Percentiles rank a stretch among this genome's conserved stretches.
Conservation (phyloP, 2,113 vertebrate genomes). For the Atrichornis clamosus region DNA sequence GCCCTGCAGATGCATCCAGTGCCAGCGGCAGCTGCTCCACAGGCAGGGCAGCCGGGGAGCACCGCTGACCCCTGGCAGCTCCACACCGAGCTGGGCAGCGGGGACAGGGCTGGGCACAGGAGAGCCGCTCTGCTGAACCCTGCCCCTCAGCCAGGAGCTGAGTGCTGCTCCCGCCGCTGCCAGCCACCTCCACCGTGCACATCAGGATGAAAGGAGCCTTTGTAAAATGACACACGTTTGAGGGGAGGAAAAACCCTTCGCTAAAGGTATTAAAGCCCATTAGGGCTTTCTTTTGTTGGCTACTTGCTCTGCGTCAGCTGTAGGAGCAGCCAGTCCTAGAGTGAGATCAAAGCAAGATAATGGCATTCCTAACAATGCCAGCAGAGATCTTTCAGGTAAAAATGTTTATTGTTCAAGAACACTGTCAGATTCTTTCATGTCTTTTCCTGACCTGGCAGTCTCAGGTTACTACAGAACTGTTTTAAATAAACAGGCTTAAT, state of each 20-base stretch:
- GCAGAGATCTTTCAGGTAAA: conserved; percentile 2
- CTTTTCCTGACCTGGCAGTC: neutral
- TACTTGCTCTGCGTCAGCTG: neutral
- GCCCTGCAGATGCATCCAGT: neutral
- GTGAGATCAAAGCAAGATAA: conserved; percentile 19
- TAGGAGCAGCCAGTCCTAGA: neutral
- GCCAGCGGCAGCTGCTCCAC: neutral
- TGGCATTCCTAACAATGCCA: neutral
- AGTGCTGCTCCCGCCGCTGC: neutral
- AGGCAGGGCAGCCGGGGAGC: neutral
- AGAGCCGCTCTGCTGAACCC: neutral
- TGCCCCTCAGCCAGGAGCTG: neutral
- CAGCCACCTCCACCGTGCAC: neutral
- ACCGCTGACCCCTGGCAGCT: neutral
- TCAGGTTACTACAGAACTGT: neutral
- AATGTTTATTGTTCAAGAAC: neutral
- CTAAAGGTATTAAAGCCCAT: neutral
- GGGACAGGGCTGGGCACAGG: neutral
- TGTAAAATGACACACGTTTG: neutral
- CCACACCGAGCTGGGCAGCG: accelerated
- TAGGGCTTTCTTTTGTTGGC: neutral
- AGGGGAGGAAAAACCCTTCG: neutral
- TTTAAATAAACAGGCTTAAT: neutral
- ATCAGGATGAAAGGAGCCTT: neutral
- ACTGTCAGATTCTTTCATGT: neutral